Percentiles rank a stretch among this genome's conserved stretches.
Evolutionary conservation across 1,140 invertebrate genomes (phyloP).

Genomic region (Apis dorsata): DNA sequence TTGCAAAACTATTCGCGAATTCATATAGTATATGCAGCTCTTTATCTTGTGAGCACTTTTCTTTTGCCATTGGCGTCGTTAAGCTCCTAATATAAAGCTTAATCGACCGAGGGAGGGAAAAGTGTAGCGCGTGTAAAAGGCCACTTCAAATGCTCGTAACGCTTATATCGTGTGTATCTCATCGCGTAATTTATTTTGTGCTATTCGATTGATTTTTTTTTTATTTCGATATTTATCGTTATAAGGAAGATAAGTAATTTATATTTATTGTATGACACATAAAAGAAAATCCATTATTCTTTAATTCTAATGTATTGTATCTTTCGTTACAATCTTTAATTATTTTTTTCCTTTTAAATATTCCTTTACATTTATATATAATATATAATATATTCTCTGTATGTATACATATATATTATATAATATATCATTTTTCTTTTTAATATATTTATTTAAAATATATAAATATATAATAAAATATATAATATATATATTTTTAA

Average conservation of each 20-base stretch:
- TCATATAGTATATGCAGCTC: background rate
- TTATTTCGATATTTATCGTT: background rate
- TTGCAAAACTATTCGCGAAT: constrained; percentile 21
- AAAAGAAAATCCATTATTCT: background rate
- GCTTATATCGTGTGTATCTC: background rate
- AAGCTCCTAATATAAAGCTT: constrained; percentile 2
- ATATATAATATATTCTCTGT: too few species aligned
- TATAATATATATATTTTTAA: too few species aligned
- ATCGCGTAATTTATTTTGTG: background rate
- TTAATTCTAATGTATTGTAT: too few species aligned
- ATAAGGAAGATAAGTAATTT: background rate
- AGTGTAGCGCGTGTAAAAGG: constrained; percentile 29
- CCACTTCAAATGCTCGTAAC: constrained; percentile 15
- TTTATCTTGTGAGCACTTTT: constrained; percentile 26
- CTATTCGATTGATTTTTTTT: background rate
- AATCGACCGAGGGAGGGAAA: background rate
- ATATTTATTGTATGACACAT: background rate
- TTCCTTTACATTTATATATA: too few species aligned
- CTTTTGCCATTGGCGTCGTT: background rate
- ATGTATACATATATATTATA: too few species aligned
- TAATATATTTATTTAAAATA: too few species aligned
- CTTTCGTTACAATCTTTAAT: too few species aligned
- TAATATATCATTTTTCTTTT: too few species aligned
- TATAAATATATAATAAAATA: too few species aligned
- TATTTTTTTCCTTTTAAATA: too few species aligned